Evolutionary conservation across 2,888 invertebrate genomes (phyloP).

Genomic region (Eupithecia subumbrata): DNA sequence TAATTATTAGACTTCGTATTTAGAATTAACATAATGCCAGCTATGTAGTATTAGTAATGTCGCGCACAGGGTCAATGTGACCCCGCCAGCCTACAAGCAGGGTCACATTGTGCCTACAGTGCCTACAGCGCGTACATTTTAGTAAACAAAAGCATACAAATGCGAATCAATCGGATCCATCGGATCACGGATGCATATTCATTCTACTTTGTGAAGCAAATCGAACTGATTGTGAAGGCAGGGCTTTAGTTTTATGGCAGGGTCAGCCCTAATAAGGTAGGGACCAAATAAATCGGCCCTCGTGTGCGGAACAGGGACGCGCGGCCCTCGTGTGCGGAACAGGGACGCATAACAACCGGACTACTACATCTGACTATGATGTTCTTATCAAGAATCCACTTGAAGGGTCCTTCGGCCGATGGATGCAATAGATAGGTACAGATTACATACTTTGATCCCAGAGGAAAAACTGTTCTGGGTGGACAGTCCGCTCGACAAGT

Average conservation of each 20-base stretch:
- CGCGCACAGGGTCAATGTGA: conserved; percentile 12
- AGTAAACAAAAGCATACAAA: conserved; percentile 33
- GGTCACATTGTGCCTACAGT: conserved; percentile 1
- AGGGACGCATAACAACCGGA: neutral
- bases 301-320: neutral
- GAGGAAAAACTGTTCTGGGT: neutral
- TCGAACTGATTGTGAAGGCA: conserved; percentile 32
- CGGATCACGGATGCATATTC: conserved; percentile 40
- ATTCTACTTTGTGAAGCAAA: conserved; percentile 43
- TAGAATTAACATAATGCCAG: conserved; percentile 3
- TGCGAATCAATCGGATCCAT: conserved; percentile 34
- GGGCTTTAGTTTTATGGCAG: conserved; percentile 19
- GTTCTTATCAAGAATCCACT: neutral
- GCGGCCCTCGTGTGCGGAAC: neutral
- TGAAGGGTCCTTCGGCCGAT: neutral
- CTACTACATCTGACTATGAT: neutral
- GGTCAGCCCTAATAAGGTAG: conserved; percentile 25
- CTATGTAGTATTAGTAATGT: neutral
- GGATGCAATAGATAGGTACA: neutral
- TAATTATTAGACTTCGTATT: neutral
- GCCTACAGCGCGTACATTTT: conserved; percentile 25
- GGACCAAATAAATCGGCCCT: conserved; percentile 7
- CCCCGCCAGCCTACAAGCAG: neutral
- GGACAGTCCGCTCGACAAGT: neutral
- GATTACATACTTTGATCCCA: neutral